Evolutionary conservation across 2,113 vertebrate species (phyloP).

Genomic region (Vimba vimba): DNA sequence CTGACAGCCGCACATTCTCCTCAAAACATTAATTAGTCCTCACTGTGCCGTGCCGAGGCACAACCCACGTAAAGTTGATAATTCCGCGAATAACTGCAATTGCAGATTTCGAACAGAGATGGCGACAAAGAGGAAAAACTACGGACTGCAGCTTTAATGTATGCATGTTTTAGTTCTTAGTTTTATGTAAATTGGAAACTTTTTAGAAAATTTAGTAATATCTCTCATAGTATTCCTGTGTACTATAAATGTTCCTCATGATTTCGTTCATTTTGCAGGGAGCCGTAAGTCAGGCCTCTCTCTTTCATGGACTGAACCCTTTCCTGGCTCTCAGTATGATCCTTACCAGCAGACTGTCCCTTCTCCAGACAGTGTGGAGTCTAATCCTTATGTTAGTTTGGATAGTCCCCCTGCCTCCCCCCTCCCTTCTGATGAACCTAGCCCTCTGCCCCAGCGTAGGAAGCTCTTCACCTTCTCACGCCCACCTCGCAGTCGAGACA

Average conservation of each 20-base stretch:
- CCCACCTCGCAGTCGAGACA: conserved; percentile 88
- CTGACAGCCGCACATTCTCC: too few relatives aligned
- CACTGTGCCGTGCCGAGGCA: too few relatives aligned
- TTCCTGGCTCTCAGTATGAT: conserved; percentile 80
- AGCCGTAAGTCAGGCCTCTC: conserved; percentile 77
- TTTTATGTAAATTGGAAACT: neutral
- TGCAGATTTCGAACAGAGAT: too few relatives aligned
- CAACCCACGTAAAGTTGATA: too few relatives aligned
- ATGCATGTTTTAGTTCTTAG: neutral
- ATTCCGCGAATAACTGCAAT: too few relatives aligned
- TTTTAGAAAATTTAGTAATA: neutral
- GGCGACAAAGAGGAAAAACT: too few relatives aligned
- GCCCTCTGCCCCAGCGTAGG: conserved; percentile 80
- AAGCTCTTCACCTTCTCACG: conserved; percentile 95
- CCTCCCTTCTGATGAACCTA: conserved; percentile 69
- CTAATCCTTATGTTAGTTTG: conserved; percentile 94
- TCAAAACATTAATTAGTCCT: too few relatives aligned
- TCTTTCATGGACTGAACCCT: conserved; percentile 85
- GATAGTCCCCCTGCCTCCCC: conserved; percentile 91
- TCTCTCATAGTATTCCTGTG: neutral
- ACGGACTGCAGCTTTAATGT: neutral
- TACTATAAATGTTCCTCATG: conserved; percentile 12
- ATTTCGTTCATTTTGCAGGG: conserved; percentile 67
- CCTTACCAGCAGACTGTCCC: conserved; percentile 78
- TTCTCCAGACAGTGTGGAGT: conserved; percentile 90